These are phyloP conservation scores for Paelopatides confundens DNA, from an alignment of 53 echinoderm and acorn worm genomes.

Conservation along the genomic window DNA sequence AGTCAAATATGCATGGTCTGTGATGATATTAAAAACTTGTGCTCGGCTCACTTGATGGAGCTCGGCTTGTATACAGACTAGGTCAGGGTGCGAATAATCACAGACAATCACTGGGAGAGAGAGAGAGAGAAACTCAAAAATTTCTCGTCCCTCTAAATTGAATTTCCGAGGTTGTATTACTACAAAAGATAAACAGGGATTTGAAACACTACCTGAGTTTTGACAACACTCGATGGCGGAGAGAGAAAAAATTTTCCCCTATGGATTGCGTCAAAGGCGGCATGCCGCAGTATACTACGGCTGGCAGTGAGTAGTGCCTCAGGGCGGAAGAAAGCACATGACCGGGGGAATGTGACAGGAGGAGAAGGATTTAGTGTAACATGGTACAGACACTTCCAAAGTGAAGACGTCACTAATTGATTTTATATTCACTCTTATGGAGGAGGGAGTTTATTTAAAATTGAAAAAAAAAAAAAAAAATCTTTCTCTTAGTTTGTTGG, in stretches of 20 bases:
- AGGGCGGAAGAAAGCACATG: not conserved
- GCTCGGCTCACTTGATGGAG: not conserved
- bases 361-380: not conserved
- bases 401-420: not conserved
- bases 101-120: not conserved
- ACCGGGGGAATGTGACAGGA: not conserved
- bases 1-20: not conserved
- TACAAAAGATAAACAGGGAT: slow-evolving; percentile 10
- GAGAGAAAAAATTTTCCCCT: not conserved
- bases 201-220: slow-evolving; percentile 8
- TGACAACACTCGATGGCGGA: not conserved
- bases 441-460: not conserved
- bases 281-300: not conserved
- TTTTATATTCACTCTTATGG: not conserved
- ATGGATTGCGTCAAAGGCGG: not conserved
- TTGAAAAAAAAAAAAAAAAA: too few relatives aligned
- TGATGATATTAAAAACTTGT: not conserved
- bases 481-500: too few relatives aligned
- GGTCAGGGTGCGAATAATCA: not conserved
- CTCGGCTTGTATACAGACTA: not conserved
- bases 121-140: not conserved
- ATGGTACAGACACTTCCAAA: not conserved
- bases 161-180: not conserved
- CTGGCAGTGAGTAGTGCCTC: not conserved
- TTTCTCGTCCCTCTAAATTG: not conserved